A percentile compares a stretch with the other conserved stretches of the same genome.
Conservation (phyloP, 1,140 invertebrate genomes). For the Drosophila mojavensis region DNA sequence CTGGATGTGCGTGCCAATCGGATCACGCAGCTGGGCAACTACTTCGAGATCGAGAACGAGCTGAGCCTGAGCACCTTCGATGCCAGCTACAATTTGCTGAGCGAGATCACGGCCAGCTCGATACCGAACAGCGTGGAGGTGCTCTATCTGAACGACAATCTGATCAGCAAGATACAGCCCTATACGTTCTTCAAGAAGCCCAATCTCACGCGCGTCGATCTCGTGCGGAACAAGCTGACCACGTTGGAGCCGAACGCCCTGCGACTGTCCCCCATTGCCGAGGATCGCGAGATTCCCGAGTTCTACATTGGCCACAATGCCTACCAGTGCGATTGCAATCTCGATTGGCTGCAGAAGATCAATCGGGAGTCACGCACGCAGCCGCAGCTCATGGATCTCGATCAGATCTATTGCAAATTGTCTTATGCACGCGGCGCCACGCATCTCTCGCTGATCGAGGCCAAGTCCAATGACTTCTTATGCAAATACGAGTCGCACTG, state of each 20-base stretch:
- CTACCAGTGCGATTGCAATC: constrained; percentile 93
- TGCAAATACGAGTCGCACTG: constrained; percentile 96
- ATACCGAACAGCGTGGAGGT: constrained; percentile 95
- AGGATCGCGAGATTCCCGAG: constrained; percentile 92
- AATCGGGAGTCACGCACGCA: constrained; percentile 92
- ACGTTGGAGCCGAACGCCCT: constrained; percentile 94
- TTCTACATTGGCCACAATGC: constrained; percentile 96
- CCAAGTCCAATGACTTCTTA: constrained; percentile 93
- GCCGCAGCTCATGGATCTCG: constrained; percentile 93
- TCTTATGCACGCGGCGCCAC: constrained; percentile 92
- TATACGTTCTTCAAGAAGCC: constrained; percentile 97
- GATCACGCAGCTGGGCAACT: constrained; percentile 94
- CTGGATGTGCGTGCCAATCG: constrained; percentile 95
- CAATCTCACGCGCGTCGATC: constrained; percentile 93
- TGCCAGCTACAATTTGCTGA: constrained; percentile 93
- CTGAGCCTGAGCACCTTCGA: constrained; percentile 93
- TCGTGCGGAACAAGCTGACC: constrained; percentile 93
- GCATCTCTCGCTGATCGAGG: constrained; percentile 92
- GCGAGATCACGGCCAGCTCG: constrained; percentile 92
- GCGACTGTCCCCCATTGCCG: constrained; percentile 91
- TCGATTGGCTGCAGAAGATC: constrained; percentile 89
- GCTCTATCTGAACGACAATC: constrained; percentile 93
- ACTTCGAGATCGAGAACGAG: constrained; percentile 93
- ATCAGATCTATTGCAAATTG: constrained; percentile 94
- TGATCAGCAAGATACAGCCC: constrained; percentile 93